Evolutionary conservation across 2,888 invertebrate genomes (phyloP).

Genomic region (Aleiodes alternator): DNA sequence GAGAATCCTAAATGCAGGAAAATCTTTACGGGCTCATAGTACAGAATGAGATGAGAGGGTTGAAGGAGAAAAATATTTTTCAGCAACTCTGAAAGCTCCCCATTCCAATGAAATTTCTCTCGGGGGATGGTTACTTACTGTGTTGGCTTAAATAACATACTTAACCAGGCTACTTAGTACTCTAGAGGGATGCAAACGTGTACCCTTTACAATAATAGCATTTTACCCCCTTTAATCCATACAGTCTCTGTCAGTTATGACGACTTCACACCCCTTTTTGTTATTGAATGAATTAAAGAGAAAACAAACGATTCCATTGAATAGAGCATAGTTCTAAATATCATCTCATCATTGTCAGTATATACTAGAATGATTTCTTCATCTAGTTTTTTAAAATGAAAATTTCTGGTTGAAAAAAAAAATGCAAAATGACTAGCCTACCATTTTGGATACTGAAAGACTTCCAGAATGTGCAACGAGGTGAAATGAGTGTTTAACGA

Average conservation of each 20-base stretch:
- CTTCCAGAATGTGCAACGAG: constrained; percentile 10
- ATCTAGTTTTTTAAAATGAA: background rate
- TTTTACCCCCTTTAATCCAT: constrained; percentile 74
- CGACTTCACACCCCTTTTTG: constrained; percentile 60
- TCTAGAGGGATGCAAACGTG: constrained; percentile 60
- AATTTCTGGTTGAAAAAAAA: background rate
- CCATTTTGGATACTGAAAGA: constrained; percentile 20
- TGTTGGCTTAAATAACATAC: constrained; percentile 75
- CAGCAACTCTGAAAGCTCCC: constrained; percentile 13
- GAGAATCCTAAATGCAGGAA: no score
- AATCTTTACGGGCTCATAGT: no score
- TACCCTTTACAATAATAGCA: constrained; percentile 75
- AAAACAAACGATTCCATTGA: no score
- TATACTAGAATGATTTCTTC: background rate
- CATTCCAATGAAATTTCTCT: constrained; percentile 62
- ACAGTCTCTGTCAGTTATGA: constrained; percentile 69
- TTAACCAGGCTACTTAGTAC: constrained; percentile 74
- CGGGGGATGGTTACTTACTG: constrained; percentile 71
- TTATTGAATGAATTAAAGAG: no score
- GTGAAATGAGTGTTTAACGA: constrained; percentile 34
- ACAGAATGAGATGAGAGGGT: constrained; percentile 33
- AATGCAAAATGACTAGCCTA: background rate
- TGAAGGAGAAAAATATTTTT: constrained; percentile 47
- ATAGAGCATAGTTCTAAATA: no score
- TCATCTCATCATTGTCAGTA: no score